Base-by-base conservation (phyloP, 2,113 vertebrate genomes). In the Atrichornis clamosus region DNA sequence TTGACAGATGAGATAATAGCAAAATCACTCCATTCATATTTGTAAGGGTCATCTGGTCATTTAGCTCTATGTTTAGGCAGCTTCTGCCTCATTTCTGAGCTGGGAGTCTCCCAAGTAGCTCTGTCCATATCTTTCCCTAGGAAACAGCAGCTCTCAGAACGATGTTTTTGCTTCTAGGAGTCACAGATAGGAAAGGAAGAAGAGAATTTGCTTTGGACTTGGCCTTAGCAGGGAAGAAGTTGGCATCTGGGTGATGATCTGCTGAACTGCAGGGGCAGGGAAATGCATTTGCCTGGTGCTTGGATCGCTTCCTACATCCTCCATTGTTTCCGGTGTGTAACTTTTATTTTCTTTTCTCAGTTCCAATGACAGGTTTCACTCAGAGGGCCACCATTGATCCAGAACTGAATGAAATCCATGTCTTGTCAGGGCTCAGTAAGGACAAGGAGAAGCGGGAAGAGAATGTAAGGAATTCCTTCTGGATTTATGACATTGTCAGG, bases 401-500 rank as follows among this genome's bases (percentile, higher is more conserved):
- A 0, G 99, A 99, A 77, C 98, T 99, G 93, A 99, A 99, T 26
- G 99, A 99, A 98, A 99, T 99, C 97, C 99, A 99, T 23, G 99
- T 99, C 58, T 98, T 99, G 86, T 99, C 99, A 3, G 99, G 99
- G 81, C 99, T 99, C 82, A 99, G 99, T 97, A 99, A 99, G 97
- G 99, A 99, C 97, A 99, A 99, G 90, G 99, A 99, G 96, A 99
- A 99, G 49, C 97, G 99, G 2, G 99, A 99, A 96, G 99, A 99
- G 96, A 99, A 99, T 11, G 99, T 99, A 49, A 98, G 99, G 91
- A 99, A 99, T 98, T 99, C 99, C 56, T 99, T 99, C 98, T 99
- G 99, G 99, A 99, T 99, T 97, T 99, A 99, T 55, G 99, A 99
- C 98, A 99, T 99, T 42, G 99, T 99, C 72, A 98, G 99, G 73